Conservation (phyloP, 2,797 vertebrate species). For the Microtus agrestis region DNA sequence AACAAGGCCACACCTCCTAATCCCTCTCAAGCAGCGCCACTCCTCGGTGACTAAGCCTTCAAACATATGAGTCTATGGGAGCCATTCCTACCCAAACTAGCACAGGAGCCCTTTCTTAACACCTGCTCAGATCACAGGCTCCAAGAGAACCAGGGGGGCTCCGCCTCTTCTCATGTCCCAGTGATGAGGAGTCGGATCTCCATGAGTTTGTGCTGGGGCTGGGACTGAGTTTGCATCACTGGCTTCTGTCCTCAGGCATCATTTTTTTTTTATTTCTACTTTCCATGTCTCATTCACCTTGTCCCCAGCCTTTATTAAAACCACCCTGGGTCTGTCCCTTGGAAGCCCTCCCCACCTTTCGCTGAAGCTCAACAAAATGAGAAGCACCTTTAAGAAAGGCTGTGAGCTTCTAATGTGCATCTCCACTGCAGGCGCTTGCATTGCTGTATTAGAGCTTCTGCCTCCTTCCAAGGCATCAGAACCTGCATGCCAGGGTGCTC, state of each 20-base stretch:
- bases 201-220: accelerated
- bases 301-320: neutral
- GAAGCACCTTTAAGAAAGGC: neutral
- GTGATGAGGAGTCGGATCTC: neutral
- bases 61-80: neutral
- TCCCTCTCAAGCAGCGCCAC: neutral
- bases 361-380: accelerated
- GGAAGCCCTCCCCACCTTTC: neutral
- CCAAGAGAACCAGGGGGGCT: too few relatives aligned
- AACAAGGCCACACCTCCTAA: neutral
- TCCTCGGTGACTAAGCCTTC: neutral
- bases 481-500: neutral
- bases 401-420: too few relatives aligned
- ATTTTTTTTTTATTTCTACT: neutral
- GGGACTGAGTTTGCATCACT: accelerated
- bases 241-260: accelerated
- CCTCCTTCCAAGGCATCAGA: accelerated
- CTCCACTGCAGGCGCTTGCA: neutral
- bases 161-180: neutral
- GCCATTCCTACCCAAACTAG: too few relatives aligned
- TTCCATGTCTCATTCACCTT: neutral
- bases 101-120: neutral
- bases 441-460: neutral
- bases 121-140: neutral
- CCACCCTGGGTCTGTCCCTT: accelerated